These are phyloP conservation scores for Scomber colias DNA, from an alignment of 2,113 vertebrate genomes.

Conservation along the genomic window DNA sequence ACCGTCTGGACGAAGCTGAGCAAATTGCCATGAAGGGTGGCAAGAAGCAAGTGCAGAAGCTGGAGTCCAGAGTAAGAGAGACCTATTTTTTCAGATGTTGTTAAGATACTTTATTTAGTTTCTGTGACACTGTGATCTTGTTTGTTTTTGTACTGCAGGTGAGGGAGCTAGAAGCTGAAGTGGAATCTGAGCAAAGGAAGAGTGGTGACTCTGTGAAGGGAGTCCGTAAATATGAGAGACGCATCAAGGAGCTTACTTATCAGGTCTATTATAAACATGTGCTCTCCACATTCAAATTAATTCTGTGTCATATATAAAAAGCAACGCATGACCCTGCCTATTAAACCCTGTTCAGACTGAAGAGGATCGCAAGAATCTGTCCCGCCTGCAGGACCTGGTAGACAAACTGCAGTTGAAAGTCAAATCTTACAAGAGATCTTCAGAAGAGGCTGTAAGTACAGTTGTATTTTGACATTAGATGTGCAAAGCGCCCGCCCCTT, in stretches of 20 bases:
- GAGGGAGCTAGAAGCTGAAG: slow-evolving; percentile 77
- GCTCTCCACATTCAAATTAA: neutral
- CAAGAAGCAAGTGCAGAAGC: slow-evolving; percentile 90
- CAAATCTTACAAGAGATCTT: slow-evolving; percentile 87
- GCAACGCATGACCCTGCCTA: neutral
- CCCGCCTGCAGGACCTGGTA: slow-evolving; percentile 88
- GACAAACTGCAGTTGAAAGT: slow-evolving; percentile 85
- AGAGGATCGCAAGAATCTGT: slow-evolving; percentile 87
- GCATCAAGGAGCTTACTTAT: slow-evolving; percentile 78
- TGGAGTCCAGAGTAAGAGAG: slow-evolving; percentile 84
- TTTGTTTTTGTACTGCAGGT: slow-evolving; percentile 65
- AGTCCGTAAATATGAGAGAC: slow-evolving; percentile 76
- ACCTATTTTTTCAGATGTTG: neutral
- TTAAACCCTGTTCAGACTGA: slow-evolving; percentile 69
- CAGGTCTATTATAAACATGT: slow-evolving; percentile 53
- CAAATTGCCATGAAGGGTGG: slow-evolving; percentile 89
- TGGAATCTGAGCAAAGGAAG: slow-evolving; percentile 73
- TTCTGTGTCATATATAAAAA: neutral
- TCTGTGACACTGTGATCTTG: neutral
- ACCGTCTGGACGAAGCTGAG: slow-evolving; percentile 90
- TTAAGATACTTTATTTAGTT: neutral
- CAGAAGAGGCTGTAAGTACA: slow-evolving; percentile 83
- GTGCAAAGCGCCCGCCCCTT: neutral
- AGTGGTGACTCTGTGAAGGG: slow-evolving; percentile 73
- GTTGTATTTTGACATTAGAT: neutral